Conservation (phyloP, 2,888 invertebrate species). For the Sthenelais limicola region DNA sequence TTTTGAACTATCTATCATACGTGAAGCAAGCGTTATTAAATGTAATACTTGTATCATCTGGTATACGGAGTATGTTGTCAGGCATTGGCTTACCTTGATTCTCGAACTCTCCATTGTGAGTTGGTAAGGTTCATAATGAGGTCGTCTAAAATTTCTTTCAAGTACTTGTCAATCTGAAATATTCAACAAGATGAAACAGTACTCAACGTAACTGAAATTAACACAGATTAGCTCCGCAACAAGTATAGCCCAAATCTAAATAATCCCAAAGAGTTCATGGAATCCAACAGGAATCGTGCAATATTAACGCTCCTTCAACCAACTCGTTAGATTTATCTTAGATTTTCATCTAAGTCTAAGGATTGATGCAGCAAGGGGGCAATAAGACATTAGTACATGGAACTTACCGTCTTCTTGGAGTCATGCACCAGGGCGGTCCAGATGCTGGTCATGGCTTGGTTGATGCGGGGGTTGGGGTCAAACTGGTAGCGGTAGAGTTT, state of each 20-base stretch:
- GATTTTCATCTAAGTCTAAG: too few species aligned
- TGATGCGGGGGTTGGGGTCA: conserved; percentile 93
- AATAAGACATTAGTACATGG: too few species aligned
- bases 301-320: too few species aligned
- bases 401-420: conserved; percentile 84
- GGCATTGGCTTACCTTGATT: conserved; percentile 79
- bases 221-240: background rate
- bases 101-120: conserved; percentile 89
- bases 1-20: too few species aligned
- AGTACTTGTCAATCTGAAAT: conserved; percentile 83
- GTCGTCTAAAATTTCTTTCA: conserved; percentile 86
- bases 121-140: conserved; percentile 86
- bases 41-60: too few species aligned
- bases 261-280: too few species aligned
- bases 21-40: too few species aligned
- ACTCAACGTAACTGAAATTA: background rate
- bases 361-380: too few species aligned
- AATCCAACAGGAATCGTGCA: too few species aligned
- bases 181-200: background rate
- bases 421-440: conserved; percentile 93
- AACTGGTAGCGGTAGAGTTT: conserved; percentile 90
- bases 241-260: too few species aligned
- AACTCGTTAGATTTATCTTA: too few species aligned
- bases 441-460: conserved; percentile 93
- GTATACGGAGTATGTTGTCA: too few species aligned